Base-by-base conservation (phyloP, 2,113 vertebrate genomes). In the Octodon degus region DNA sequence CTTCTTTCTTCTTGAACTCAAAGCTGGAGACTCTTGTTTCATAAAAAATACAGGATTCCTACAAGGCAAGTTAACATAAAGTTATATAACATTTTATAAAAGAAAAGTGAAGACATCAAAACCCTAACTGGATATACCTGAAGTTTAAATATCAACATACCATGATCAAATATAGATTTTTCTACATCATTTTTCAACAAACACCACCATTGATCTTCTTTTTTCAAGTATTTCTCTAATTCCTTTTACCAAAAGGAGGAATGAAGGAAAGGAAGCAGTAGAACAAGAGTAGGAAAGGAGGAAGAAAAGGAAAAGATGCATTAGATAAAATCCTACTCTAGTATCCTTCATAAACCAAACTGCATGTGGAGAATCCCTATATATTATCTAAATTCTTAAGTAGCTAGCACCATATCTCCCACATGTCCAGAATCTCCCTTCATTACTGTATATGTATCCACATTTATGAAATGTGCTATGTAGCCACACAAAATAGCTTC, bases 381-480 rank as follows among this genome's bases (percentile, higher is more conserved):
- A 92, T 20, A 86, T 8, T 70, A 30, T 37, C 55, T 34, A 86
- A 80, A 14, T 72, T 20, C 11, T 76, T 68, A 72, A 58, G 55
- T 62, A 91, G 10, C 13, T 50, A n/a, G 43, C 80, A 40, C 6
- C 58, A 84, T 30, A 86, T 12, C 53, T 70, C 24, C 7, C 19
- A 93, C 8, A 70, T 96, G 76, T 77, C 91, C 43, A 90, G 14
- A 76, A n/a, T 60, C 17, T 80, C 84, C 97, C 60, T 0, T 0
- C 79, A 91, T 65, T 84, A 92, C 50, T 84, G 37, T 13, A 13
- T 37, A 63, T 58, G 85, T 40, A 96, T 84, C 37, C 60, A 95
- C 84, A 72, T 94, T 80, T 55, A 88, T 95, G 85, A 6, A 83
- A 1, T 62, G 16, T 32, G 20, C 60, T 91, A 85, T 67, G 74